Base-by-base conservation (phyloP, 1,140 invertebrate genomes). In the Pseudobourletiella spinata region DNA sequence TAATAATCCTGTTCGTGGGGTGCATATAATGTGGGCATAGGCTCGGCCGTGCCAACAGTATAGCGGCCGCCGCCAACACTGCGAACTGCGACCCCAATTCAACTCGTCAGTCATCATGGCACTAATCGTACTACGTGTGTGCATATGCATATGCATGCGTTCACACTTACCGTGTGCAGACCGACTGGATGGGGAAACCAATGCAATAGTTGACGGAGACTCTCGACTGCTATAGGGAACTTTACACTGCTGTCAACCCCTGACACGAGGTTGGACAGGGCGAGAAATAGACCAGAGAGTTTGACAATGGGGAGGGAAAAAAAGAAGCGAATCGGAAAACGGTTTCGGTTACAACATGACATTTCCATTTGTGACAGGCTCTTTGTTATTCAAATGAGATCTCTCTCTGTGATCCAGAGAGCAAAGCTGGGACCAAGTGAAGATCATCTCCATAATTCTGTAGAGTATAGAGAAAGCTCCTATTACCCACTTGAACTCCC, bases 381-480 rank as follows among this genome's bases (percentile, higher is more conserved):
- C 66, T 64, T 68, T 68, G 66, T 68, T 59, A 68, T 68, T 68
- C 66, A 68, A 68, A 68, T 68, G 24, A 50, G 51, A 16, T 42
- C 57, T 61, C 55, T 46, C 39, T 42, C 15, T 35, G 24, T 18
- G 1, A 42, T 28, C 30, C 48, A 54, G 29, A 52, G 24, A 20
- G 6, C 42, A 43, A 44, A 22, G 26, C 26, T 35, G 39, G 25
- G 35, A 29, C 35, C 28, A 60, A 26, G 35, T 60, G 26, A 28
- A 20, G n/a, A 28, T 30, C 43, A 24, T 4, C 39, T 26, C 42
- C 24, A 16, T 46, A 16, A 20, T n/a, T 46, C 43, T 46, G 6
- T 28, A 18, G 8, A 18, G 2, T n/a, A n/a, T n/a, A n/a, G n/a
- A n/a, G n/a, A n/a, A n/a, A n/a, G n/a, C n/a, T n/a, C n/a, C n/a